Percentiles rank a stretch among this genome's conserved stretches.
Conservation (phyloP, 2,113 vertebrate genomes). For the Deroptyus accipitrinus region DNA sequence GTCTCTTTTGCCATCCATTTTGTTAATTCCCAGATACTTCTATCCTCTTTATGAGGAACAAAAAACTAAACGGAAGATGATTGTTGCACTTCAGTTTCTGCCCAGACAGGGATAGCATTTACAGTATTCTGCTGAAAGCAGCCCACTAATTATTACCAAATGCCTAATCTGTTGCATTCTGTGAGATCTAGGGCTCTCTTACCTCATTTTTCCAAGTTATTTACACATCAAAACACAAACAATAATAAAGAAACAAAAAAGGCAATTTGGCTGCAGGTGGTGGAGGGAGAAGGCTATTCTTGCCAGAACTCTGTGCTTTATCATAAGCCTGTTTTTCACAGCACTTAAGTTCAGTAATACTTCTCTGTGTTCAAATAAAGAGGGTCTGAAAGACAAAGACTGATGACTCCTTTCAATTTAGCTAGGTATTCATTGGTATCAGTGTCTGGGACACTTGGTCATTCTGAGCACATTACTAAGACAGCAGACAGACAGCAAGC, state of each 20-base stretch:
- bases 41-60: not conserved
- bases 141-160: not conserved
- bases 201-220: not conserved
- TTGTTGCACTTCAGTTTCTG: not conserved
- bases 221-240: constrained; percentile 35
- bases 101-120: not conserved
- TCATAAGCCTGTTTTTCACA: not conserved
- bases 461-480: not conserved
- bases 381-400: not conserved
- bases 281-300: not conserved
- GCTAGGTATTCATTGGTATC: not conserved
- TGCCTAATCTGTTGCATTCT: not conserved
- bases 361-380: not conserved
- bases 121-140: not conserved
- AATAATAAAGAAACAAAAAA: constrained; percentile 47
- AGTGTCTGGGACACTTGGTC: not conserved
- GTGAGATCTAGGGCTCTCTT: not conserved
- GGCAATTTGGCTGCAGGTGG: constrained; percentile 21
- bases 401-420: not conserved
- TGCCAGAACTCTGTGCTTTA: not conserved
- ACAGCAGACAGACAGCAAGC: not conserved
- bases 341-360: not conserved
- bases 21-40: not conserved
- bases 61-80: not conserved
- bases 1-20: not conserved